Evolutionary conservation across 2,888 invertebrate genomes (phyloP).

Genomic region (Sphecodes monilicornis): DNA sequence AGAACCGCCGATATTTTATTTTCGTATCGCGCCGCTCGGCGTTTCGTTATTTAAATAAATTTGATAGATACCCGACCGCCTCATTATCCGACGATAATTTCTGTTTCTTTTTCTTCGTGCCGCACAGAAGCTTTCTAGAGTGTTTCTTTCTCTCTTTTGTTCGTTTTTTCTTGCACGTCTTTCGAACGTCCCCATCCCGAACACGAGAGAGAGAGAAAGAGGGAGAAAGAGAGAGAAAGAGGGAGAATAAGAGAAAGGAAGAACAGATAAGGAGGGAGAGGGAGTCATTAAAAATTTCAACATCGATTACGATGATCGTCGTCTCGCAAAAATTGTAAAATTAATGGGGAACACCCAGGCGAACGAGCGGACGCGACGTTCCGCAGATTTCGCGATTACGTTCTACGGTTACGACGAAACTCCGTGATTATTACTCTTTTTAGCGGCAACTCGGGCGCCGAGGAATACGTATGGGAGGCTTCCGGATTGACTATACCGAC

Average conservation of each 20-base stretch:
- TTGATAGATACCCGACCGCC: slow-evolving; percentile 6
- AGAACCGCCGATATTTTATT: background rate
- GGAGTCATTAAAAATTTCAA: slow-evolving; percentile 38
- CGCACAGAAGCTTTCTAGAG: background rate
- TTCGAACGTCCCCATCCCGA: background rate
- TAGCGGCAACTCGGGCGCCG: background rate
- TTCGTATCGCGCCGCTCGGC: background rate
- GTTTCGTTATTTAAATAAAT: slow-evolving; percentile 20
- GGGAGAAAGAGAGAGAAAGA: background rate
- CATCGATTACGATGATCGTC: slow-evolving; percentile 42
- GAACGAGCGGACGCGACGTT: slow-evolving; percentile 27
- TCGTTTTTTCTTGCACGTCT: background rate
- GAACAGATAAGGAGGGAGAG: background rate
- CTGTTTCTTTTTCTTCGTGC: background rate
- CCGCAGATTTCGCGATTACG: slow-evolving; percentile 47
- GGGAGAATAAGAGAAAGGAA: background rate
- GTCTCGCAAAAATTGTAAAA: slow-evolving; percentile 44
- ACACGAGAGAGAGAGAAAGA: no score
- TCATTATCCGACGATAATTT: background rate
- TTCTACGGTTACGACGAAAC: slow-evolving; percentile 43
- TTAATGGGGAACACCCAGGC: slow-evolving; percentile 53
- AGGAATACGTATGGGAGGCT: background rate
- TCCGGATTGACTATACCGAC: background rate
- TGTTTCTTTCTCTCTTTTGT: background rate
- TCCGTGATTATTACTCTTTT: slow-evolving; percentile 26